Percentiles rank a stretch among this genome's conserved stretches.
Evolutionary conservation across 2,797 vertebrate species (phyloP).

Genomic region (Aulostomus chinensis): DNA sequence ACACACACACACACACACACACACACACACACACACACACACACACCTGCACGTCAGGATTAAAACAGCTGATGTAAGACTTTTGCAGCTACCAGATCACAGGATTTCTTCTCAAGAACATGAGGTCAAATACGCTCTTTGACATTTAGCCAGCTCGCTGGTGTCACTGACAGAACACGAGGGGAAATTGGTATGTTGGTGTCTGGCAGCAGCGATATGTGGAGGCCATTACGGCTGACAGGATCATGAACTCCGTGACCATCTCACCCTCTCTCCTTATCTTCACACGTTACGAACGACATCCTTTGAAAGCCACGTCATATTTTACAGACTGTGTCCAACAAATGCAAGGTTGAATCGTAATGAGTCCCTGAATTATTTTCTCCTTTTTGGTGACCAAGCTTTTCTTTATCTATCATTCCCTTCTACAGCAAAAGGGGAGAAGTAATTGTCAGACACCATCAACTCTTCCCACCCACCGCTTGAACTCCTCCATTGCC

Average conservation of each 20-base stretch:
- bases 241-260: not conserved
- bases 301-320: not conserved
- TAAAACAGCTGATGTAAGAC: constrained; percentile 40
- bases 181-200: constrained; percentile 4
- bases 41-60: constrained; percentile 35
- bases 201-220: constrained; percentile 16
- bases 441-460: too few relatives aligned
- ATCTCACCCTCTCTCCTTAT: constrained; percentile 4
- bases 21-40: constrained; percentile 1
- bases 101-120: constrained; percentile 38
- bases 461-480: too few relatives aligned
- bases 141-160: constrained; percentile 46
- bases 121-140: constrained; percentile 50
- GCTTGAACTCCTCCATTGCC: too few relatives aligned
- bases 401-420: too few relatives aligned
- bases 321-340: too few relatives aligned
- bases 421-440: too few relatives aligned
- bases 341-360: too few relatives aligned
- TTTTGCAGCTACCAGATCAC: constrained; percentile 35
- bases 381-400: too few relatives aligned
- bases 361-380: too few relatives aligned
- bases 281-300: not conserved
- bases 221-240: constrained; percentile 25
- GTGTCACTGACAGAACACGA: constrained; percentile 17
- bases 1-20: not conserved